Evolutionary conservation across 1,140 invertebrate genomes (phyloP).

Genomic region (Nylanderia fulva): DNA sequence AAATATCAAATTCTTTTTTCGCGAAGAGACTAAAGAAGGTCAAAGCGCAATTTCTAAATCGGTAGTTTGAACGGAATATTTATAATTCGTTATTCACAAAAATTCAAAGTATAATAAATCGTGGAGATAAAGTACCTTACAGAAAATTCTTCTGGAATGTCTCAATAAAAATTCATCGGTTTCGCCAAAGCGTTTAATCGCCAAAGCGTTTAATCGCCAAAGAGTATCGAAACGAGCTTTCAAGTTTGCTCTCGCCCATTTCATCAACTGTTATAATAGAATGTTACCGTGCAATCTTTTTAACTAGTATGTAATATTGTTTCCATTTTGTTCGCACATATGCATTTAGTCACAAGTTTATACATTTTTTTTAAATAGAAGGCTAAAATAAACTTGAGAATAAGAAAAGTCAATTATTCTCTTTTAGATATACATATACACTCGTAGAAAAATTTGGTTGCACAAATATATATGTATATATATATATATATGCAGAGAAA

Average conservation of each 20-base stretch:
- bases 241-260: slow-evolving; percentile 44
- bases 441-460: not conserved
- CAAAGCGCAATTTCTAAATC: not conserved
- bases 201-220: slow-evolving; percentile 54
- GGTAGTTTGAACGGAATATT: slow-evolving; percentile 6
- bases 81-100: slow-evolving; percentile 2
- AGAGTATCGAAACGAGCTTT: slow-evolving; percentile 55
- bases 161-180: slow-evolving; percentile 57
- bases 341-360: slow-evolving; percentile 16
- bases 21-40: not conserved
- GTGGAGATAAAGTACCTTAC: slow-evolving; percentile 26
- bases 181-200: slow-evolving; percentile 56
- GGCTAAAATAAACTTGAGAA: not conserved
- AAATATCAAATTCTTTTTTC: not conserved
- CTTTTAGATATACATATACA: not conserved
- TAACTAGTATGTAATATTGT: slow-evolving; percentile 43
- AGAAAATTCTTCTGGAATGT: slow-evolving; percentile 72
- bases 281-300: slow-evolving; percentile 59
- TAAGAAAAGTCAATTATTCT: not conserved
- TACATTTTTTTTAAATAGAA: not conserved
- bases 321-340: slow-evolving; percentile 35
- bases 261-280: slow-evolving; percentile 55
- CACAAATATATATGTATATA: not conserved
- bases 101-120: slow-evolving; percentile 50
- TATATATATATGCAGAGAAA: not conserved